phyloP scores from a whole-genome alignment of 2,113 vertebrate species.

The Thermophis baileyi region DNA sequence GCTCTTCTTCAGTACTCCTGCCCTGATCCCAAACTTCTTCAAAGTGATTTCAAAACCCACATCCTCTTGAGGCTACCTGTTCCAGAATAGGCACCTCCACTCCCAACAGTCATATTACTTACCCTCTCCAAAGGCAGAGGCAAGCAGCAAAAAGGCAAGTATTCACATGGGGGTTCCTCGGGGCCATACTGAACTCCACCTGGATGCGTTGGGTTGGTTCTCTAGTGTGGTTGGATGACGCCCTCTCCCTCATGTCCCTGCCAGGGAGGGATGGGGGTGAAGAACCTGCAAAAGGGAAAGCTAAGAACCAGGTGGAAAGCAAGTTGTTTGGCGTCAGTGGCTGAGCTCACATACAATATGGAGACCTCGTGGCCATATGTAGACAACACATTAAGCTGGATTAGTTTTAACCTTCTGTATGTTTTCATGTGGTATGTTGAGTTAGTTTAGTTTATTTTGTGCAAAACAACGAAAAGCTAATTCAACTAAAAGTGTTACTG shows the following conservation, averaged over 20 bases:
- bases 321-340: not conserved
- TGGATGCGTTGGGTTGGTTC: slow-evolving; percentile 24
- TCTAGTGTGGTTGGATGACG: slow-evolving; percentile 9
- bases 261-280: not conserved
- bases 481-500: not conserved
- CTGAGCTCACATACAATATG: not conserved
- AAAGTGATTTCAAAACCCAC: not conserved
- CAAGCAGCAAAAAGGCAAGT: slow-evolving; percentile 51
- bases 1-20: too few relatives aligned
- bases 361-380: not conserved
- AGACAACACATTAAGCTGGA: not conserved
- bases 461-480: not conserved
- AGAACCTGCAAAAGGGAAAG: not conserved
- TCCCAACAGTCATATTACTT: slow-evolving; percentile 17
- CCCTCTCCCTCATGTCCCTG: slow-evolving; percentile 65
- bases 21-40: not conserved
- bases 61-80: not conserved
- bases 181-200: slow-evolving; percentile 55
- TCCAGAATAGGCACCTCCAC: not conserved
- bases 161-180: not conserved
- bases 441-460: not conserved
- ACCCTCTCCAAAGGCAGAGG: slow-evolving; percentile 66
- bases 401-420: not conserved
- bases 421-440: not conserved
- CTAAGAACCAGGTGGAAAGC: not conserved